Percentiles rank a stretch among this genome's conserved stretches.
Evolutionary conservation across 2,888 invertebrate species (phyloP).

Genomic region (Leptinotarsa juncta): DNA sequence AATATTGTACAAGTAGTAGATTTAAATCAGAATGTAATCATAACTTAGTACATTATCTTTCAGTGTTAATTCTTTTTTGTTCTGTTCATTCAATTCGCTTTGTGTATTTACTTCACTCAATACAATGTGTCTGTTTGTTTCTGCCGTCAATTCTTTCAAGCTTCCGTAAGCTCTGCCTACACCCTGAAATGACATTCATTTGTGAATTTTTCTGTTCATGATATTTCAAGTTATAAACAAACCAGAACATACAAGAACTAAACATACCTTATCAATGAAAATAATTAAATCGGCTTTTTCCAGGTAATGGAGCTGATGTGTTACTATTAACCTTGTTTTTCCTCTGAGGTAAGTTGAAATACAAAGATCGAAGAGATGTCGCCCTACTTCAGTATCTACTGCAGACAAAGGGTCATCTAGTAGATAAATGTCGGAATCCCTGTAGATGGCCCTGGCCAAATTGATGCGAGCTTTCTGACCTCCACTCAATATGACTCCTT

Average conservation of each 20-base stretch:
- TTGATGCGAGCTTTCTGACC: slow-evolving; percentile 86
- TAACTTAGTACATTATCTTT: neutral
- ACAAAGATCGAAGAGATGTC: slow-evolving; percentile 81
- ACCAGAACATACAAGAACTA: neutral
- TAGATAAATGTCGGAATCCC: slow-evolving; percentile 80
- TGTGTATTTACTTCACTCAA: neutral
- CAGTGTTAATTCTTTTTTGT: neutral
- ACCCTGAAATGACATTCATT: neutral
- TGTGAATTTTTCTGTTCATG: neutral
- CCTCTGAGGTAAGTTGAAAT: slow-evolving; percentile 69
- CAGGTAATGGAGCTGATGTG: slow-evolving; percentile 78
- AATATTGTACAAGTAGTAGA: neutral
- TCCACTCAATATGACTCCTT: slow-evolving; percentile 82
- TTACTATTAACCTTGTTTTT: slow-evolving; percentile 76
- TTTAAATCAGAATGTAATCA: neutral
- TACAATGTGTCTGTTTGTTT: neutral
- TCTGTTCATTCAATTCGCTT: neutral
- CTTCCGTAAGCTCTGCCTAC: neutral
- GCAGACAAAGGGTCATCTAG: slow-evolving; percentile 85
- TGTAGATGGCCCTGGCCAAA: slow-evolving; percentile 81
- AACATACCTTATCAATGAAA: slow-evolving; percentile 68
- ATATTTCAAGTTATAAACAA: neutral
- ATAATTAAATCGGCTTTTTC: slow-evolving; percentile 69
- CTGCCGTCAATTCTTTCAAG: neutral
- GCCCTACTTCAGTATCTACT: slow-evolving; percentile 83